A percentile compares a stretch with the other conserved stretches of the same genome.
Evolutionary conservation across 1,140 invertebrate species (phyloP).

Genomic region (Drosophila athabasca): DNA sequence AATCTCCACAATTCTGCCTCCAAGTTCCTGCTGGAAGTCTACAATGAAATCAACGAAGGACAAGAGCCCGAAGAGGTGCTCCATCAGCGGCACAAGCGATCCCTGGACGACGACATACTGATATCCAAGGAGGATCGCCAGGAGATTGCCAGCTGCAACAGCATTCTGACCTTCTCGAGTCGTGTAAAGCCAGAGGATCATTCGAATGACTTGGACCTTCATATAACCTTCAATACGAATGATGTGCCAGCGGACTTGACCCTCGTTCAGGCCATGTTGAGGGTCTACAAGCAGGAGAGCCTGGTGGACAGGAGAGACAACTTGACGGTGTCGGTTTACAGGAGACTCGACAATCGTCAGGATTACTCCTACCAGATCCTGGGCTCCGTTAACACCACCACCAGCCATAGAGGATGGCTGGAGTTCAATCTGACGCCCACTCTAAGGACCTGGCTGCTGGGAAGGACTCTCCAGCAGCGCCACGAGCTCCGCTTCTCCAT

Average conservation of each 20-base stretch:
- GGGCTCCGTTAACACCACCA: conserved; percentile 65
- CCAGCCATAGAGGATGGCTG: conserved; percentile 66
- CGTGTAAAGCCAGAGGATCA: conserved; percentile 17
- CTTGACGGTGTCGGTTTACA: conserved; percentile 63
- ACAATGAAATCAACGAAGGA: conserved; percentile 75
- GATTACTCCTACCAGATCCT: conserved; percentile 60
- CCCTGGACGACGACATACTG: conserved; percentile 65
- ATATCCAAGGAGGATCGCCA: conserved; percentile 67
- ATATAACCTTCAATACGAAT: conserved; percentile 70
- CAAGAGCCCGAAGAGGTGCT: conserved; percentile 62
- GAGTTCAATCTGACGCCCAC: conserved; percentile 73
- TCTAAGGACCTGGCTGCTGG: conserved; percentile 54
- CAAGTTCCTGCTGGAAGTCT: conserved; percentile 76
- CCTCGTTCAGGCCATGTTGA: conserved; percentile 60
- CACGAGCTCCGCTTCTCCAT: conserved; percentile 63
- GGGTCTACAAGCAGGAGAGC: conserved; percentile 72
- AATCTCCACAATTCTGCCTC: conserved; percentile 65
- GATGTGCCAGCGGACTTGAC: conserved; percentile 67
- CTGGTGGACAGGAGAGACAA: conserved; percentile 30
- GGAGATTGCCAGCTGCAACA: conserved; percentile 76
- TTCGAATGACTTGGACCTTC: conserved; percentile 30
- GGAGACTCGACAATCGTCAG: conserved; percentile 49
- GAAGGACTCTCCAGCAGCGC: conserved; percentile 32
- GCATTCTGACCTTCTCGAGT: conserved; percentile 74
- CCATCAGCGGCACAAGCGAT: conserved; percentile 65